Conservation (phyloP, 2,888 invertebrate genomes). For the Tholera decimalis region DNA sequence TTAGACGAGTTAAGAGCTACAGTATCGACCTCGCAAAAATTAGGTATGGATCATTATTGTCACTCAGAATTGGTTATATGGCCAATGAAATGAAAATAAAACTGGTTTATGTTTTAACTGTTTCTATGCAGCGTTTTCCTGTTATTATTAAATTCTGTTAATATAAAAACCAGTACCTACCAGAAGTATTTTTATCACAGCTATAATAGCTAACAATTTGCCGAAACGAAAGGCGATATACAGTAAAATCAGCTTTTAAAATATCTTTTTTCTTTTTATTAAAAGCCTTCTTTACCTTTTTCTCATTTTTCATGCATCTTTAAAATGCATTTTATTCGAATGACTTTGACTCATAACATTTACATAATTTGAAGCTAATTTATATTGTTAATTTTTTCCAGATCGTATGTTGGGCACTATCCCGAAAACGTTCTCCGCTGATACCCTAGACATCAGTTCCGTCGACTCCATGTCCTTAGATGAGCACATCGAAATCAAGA, state of each 20-base stretch:
- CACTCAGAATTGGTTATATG: not conserved
- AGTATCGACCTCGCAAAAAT: constrained; percentile 91
- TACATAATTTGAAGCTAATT: not conserved
- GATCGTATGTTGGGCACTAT: constrained; percentile 89
- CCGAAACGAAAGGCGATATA: not conserved
- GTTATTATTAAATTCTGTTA: not conserved
- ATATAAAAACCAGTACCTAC: not conserved
- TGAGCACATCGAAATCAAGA: constrained; percentile 92
- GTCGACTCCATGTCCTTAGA: constrained; percentile 92
- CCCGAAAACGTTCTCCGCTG: constrained; percentile 91
- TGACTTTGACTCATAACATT: too few species aligned
- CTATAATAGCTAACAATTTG: too few species aligned
- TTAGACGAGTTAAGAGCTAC: constrained; percentile 93
- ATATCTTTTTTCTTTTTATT: too few species aligned
- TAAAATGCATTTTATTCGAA: too few species aligned
- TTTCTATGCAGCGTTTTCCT: not conserved
- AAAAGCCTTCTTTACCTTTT: too few species aligned
- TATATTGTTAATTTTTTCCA: constrained; percentile 66
- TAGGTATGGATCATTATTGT: constrained; percentile 79
- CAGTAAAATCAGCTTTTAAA: not conserved
- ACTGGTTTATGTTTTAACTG: constrained; percentile 4
- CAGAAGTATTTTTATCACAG: not conserved
- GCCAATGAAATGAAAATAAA: constrained; percentile 3
- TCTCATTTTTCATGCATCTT: too few species aligned
- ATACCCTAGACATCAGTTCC: constrained; percentile 92